Conservation (phyloP, 1,140 invertebrate genomes). For the Aphelenchoides avenae region DNA sequence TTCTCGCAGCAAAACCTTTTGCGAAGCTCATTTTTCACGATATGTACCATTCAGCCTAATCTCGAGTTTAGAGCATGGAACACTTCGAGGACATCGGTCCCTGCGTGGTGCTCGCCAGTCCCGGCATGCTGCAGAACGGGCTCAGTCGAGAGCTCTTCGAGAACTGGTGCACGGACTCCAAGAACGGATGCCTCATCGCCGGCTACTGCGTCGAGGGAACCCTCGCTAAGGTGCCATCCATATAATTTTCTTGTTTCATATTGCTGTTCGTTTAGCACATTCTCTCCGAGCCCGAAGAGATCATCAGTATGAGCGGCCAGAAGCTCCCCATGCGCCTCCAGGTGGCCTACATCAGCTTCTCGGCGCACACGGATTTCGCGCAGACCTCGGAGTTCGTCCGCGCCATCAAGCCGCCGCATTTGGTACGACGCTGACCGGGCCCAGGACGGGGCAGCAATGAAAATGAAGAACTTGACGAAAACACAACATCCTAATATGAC, state of each 20-base stretch:
- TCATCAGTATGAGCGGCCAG: slow-evolving; percentile 86
- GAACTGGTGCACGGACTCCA: slow-evolving; percentile 74
- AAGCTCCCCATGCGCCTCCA: slow-evolving; percentile 91
- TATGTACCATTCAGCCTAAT: slow-evolving; percentile 45
- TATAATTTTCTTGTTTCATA: slow-evolving; percentile 15
- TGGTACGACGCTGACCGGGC: too few species aligned
- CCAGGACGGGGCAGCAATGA: too few species aligned
- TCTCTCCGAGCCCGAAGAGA: slow-evolving; percentile 94
- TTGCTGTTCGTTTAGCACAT: too few species aligned
- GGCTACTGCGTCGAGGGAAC: slow-evolving; percentile 99
- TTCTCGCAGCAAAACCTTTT: too few species aligned
- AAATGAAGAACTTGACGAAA: too few species aligned
- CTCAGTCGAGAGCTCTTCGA: slow-evolving; percentile 95
- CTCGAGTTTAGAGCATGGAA: slow-evolving; percentile 76
- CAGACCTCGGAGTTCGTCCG: slow-evolving; percentile 97
- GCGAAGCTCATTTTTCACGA: slow-evolving; percentile 60
- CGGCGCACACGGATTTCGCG: slow-evolving; percentile 96
- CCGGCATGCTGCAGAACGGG: slow-evolving; percentile 99
- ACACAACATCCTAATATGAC: too few species aligned
- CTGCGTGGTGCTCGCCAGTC: slow-evolving; percentile 96
- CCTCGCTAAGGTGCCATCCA: slow-evolving; percentile 74
- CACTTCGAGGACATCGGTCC: slow-evolving; percentile 99
- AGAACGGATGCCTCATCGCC: slow-evolving; percentile 94
- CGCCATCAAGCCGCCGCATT: slow-evolving; percentile 85
- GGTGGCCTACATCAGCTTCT: slow-evolving; percentile 99